These are phyloP conservation scores for Eupithecia inturbata DNA, from an alignment of 2,888 invertebrate species.

Conservation along the genomic window DNA sequence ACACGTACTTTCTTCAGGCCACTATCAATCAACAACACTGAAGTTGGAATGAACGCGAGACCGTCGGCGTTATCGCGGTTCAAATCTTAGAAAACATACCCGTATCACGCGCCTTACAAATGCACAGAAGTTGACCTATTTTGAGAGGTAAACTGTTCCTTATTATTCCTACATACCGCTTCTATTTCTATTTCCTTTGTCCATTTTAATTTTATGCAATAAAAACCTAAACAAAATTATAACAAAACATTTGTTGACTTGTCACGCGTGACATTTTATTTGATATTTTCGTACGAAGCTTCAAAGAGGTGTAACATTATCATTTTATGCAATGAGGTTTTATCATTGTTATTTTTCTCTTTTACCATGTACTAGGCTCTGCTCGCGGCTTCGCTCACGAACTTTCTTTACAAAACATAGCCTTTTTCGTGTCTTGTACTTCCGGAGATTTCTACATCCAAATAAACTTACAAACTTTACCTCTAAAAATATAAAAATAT, in stretches of 20 bases:
- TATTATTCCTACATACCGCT: slow-evolving; percentile 29
- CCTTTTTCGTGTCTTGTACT: not conserved
- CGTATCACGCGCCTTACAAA: not conserved
- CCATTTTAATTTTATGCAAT: slow-evolving; percentile 30
- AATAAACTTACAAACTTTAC: no score
- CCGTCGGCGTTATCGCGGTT: not conserved
- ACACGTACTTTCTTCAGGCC: slow-evolving; percentile 13
- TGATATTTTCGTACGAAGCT: not conserved
- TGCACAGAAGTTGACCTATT: slow-evolving; percentile 13
- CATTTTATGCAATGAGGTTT: not conserved
- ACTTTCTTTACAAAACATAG: not conserved
- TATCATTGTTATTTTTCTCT: not conserved
- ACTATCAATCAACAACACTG: slow-evolving; percentile 15
- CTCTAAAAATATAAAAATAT: no score
- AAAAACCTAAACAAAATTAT: slow-evolving; percentile 19
- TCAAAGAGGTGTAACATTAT: not conserved
- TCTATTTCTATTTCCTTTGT: slow-evolving; percentile 16
- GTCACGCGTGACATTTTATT: not conserved
- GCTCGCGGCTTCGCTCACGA: not conserved
- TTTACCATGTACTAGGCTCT: not conserved
- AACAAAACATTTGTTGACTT: slow-evolving; percentile 20
- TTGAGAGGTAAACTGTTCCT: not conserved
- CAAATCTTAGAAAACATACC: slow-evolving; percentile 3
- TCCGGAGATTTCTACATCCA: not conserved
- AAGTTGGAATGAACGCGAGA: not conserved